These are phyloP conservation scores for Sinocyclocheilus anophthalmus DNA, from an alignment of 2,113 vertebrate genomes.

Conservation along the genomic window DNA sequence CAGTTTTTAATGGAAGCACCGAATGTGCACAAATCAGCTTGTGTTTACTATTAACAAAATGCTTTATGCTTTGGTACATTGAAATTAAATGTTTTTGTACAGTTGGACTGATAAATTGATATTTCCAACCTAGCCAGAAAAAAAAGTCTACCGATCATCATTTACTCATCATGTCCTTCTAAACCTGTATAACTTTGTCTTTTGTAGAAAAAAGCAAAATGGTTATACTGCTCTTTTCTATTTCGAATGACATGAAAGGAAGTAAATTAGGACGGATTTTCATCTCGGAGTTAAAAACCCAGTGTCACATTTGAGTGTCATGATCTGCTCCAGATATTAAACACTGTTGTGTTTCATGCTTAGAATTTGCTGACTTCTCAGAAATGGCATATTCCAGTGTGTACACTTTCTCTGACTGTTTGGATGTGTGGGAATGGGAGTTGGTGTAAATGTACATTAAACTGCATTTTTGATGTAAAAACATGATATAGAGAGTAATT, in stretches of 20 bases:
- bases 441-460: not conserved
- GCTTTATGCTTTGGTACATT: not conserved
- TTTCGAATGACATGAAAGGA: not conserved
- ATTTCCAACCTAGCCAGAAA: not conserved
- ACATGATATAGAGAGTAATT: not conserved
- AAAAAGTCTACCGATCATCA: not conserved
- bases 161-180: not conserved
- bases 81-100: not conserved
- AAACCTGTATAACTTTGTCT: not conserved
- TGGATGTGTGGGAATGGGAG: not conserved
- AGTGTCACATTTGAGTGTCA: not conserved
- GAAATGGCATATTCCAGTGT: not conserved
- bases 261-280: not conserved
- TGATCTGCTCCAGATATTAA: constrained; percentile 7
- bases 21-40: not conserved
- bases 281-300: not conserved
- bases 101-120: not conserved
- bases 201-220: not conserved
- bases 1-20: not conserved
- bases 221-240: not conserved
- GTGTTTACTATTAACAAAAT: not conserved
- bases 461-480: not conserved
- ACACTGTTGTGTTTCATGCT: not conserved
- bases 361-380: not conserved
- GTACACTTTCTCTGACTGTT: not conserved